Conservation (phyloP, 1,140 invertebrate species). For the Palaemon carinicauda region DNA sequence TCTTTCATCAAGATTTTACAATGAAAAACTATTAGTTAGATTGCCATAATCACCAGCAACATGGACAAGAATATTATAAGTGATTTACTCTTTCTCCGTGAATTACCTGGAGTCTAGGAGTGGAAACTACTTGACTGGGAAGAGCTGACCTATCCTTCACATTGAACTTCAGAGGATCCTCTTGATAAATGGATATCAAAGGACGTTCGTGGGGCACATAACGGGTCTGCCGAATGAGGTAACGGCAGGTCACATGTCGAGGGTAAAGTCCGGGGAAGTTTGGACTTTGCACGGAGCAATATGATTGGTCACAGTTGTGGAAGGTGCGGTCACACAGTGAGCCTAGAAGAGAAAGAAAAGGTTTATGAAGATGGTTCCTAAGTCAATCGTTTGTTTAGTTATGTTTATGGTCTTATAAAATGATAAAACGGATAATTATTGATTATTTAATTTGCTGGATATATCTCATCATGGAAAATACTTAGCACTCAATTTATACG, state of each 20-base stretch:
- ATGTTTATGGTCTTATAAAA: no score
- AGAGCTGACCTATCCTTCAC: slow-evolving; percentile 58
- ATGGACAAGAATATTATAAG: no score
- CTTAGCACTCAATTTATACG: no score
- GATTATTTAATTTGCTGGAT: no score
- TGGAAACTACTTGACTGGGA: slow-evolving; percentile 41
- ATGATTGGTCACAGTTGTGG: slow-evolving; percentile 86
- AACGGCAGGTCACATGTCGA: slow-evolving; percentile 83
- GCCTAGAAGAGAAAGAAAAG: slow-evolving; percentile 22
- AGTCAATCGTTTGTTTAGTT: no score
- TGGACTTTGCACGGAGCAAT: slow-evolving; percentile 83
- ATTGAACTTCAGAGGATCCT: slow-evolving; percentile 61
- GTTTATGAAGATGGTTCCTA: no score
- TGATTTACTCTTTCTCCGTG: no score
- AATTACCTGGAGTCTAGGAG: slow-evolving; percentile 46
- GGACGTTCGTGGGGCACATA: slow-evolving; percentile 73
- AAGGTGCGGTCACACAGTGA: slow-evolving; percentile 86
- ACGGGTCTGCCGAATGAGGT: slow-evolving; percentile 73
- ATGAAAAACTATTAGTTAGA: no score
- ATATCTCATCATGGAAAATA: no score
- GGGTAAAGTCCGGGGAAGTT: slow-evolving; percentile 88
- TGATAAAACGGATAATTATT: no score
- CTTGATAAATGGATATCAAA: slow-evolving; percentile 66
- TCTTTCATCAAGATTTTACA: no score
- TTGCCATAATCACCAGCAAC: no score